Evolutionary conservation across 2,888 invertebrate genomes (phyloP), one percentile per base, ranked within the genome.

Genomic region (Podabrus alpinus): DNA sequence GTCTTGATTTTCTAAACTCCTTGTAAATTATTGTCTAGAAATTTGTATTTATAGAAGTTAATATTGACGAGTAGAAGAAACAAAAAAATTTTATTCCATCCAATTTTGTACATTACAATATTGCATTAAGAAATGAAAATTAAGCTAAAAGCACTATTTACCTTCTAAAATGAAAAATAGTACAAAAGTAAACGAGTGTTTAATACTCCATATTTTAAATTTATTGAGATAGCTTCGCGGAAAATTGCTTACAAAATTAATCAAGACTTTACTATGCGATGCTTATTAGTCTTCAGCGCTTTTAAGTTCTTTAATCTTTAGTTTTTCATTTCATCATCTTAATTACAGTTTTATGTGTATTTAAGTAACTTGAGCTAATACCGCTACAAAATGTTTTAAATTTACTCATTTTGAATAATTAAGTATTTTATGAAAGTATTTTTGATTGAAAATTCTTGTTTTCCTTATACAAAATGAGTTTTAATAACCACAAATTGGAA

Each of bases 271-370:
- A 29, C 62, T 62, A 68, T 68, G 17, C 29, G 25, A 21, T 16
- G 66, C 69, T 73, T 69, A 69, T 69, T 73, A 73, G 66, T 69
- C 69, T 73, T 69, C 25, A 69, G 73, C 69, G 25, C 59, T 24
- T 68, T 16, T 60, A 68, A 69, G 59, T 59, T 15, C 19, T 21
- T 69, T 69, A 68, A 24, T 59, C 17, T 69, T 68, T 69, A 69
- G 64, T 59, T 69, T 64, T 64, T 45, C 62, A 17, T 64, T 64
- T 64, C 66, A n/a, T 24, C 59, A 59, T 73, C 61, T 73, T 73
- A 73, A 73, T 69, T 69, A 68, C 67, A 64, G 64, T 69, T 68
- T 69, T 69, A 45, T 29, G 59, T 17, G 19, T 68, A 68, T 17
- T 68, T 45, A 68, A 29, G 29, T 45, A 17, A 68, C 62, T 73